phyloP scores from a whole-genome alignment of 2,113 vertebrate species.

The Vulpes ferrilata region DNA sequence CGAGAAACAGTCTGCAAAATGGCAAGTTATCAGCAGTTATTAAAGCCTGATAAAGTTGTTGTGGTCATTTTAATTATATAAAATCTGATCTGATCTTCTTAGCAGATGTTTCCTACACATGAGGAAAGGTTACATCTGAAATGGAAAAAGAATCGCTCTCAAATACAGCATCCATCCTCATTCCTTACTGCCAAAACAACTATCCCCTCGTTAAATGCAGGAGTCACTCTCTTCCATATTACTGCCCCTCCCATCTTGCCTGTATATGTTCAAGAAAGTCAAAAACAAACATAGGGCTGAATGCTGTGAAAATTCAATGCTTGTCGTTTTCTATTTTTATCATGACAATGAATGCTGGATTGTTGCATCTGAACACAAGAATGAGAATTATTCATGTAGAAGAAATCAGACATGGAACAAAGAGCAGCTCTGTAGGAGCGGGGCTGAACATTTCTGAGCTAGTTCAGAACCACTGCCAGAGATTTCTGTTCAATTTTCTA shows the following conservation, averaged over 20 bases:
- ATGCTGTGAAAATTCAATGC: constrained; percentile 67
- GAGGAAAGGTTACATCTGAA: constrained; percentile 33
- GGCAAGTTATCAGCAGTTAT: constrained; percentile 5
- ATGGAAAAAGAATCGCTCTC: neutral
- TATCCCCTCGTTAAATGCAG: neutral
- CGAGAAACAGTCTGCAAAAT: neutral
- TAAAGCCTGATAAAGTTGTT: neutral
- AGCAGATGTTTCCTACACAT: neutral
- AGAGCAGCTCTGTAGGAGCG: constrained; percentile 57
- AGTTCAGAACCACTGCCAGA: constrained; percentile 2
- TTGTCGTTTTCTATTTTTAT: constrained; percentile 75
- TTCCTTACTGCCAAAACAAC: constrained; percentile 31
- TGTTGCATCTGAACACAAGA: constrained; percentile 72
- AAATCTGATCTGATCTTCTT: neutral
- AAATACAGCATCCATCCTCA: neutral
- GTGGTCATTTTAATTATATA: neutral
- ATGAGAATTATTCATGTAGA: constrained; percentile 73
- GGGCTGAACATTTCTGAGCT: constrained; percentile 17
- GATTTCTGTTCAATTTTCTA: neutral
- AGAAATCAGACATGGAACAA: constrained; percentile 68
- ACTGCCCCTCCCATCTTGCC: neutral
- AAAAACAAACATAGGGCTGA: constrained; percentile 64
- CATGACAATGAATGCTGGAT: constrained; percentile 77
- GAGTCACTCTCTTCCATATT: neutral
- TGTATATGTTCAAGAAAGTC: constrained; percentile 52